These are phyloP conservation scores for Chrysotoxum bicinctum DNA, from an alignment of 2,888 invertebrate species.

Conservation along the genomic window DNA sequence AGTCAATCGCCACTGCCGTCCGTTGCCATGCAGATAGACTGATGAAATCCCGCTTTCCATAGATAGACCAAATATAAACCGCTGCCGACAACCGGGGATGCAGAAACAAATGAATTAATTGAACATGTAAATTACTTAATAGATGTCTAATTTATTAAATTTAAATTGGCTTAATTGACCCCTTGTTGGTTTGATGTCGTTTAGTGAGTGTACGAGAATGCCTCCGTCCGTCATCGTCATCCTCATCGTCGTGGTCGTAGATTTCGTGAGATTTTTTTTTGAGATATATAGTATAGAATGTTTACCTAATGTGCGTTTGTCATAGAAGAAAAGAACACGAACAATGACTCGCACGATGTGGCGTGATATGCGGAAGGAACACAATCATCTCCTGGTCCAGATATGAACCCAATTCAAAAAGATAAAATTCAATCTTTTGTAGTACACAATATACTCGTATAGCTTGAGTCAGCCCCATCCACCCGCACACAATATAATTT, in stretches of 20 bases:
- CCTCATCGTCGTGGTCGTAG: background rate
- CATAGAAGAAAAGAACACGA: slow-evolving; percentile 43
- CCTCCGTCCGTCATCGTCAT: background rate
- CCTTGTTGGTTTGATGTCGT: slow-evolving; percentile 66
- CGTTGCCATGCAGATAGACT: background rate
- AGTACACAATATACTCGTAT: background rate
- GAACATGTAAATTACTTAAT: slow-evolving; percentile 80
- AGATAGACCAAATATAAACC: slow-evolving; percentile 4
- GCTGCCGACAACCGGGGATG: background rate
- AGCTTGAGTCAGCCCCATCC: background rate
- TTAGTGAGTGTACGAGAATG: background rate
- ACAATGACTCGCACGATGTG: slow-evolving; percentile 4
- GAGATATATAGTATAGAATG: too few relatives aligned
- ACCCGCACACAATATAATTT: slow-evolving; percentile 25
- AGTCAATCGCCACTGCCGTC: background rate
- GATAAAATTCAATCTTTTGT: slow-evolving; percentile 52
- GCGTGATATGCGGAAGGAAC: slow-evolving; percentile 54
- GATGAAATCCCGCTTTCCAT: slow-evolving; percentile 1
- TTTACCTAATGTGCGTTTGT: slow-evolving; percentile 2
- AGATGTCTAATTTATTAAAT: slow-evolving; percentile 81
- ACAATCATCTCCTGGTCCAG: slow-evolving; percentile 13
- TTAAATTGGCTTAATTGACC: slow-evolving; percentile 82
- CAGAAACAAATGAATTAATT: slow-evolving; percentile 74
- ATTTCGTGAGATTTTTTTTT: background rate
- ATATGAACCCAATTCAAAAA: slow-evolving; percentile 25